Conservation (phyloP, 2,113 vertebrate genomes). For the Cercopithecus mona region DNA sequence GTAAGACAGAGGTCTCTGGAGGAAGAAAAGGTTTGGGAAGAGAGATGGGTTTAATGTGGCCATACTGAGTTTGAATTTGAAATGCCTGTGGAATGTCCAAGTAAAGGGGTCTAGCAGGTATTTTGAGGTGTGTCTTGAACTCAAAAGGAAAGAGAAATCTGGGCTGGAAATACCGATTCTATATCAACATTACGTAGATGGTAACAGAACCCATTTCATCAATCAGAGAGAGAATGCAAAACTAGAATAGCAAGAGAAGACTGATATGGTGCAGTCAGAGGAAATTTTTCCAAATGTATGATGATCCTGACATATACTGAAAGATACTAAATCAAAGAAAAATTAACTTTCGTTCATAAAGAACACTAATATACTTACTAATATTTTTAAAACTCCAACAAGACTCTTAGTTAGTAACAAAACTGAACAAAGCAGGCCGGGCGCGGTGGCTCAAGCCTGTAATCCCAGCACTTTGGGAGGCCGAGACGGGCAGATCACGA, state of each 20-base stretch:
- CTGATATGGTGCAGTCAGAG: neutral
- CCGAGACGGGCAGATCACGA: no score
- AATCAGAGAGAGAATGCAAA: neutral
- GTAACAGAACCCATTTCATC: neutral
- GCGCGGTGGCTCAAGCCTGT: no score
- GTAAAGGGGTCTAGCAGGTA: neutral
- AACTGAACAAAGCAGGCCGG: slow-evolving; percentile 33
- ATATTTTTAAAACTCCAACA: slow-evolving; percentile 38
- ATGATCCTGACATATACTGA: neutral
- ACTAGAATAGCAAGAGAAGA: neutral
- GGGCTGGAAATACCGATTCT: neutral
- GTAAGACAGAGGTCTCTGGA: neutral
- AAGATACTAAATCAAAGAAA: slow-evolving; percentile 38
- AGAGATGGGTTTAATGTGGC: neutral
- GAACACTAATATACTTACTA: neutral
- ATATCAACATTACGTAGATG: neutral
- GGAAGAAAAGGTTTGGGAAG: neutral
- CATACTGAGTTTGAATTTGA: neutral
- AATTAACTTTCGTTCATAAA: neutral
- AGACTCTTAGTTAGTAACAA: slow-evolving; percentile 53
- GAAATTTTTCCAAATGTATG: neutral
- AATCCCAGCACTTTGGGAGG: no score
- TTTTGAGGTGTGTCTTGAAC: neutral
- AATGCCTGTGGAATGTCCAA: neutral
- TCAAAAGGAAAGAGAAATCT: slow-evolving; percentile 17